Conservation (phyloP, 2,888 invertebrate species). For the Escarpia spicata region DNA sequence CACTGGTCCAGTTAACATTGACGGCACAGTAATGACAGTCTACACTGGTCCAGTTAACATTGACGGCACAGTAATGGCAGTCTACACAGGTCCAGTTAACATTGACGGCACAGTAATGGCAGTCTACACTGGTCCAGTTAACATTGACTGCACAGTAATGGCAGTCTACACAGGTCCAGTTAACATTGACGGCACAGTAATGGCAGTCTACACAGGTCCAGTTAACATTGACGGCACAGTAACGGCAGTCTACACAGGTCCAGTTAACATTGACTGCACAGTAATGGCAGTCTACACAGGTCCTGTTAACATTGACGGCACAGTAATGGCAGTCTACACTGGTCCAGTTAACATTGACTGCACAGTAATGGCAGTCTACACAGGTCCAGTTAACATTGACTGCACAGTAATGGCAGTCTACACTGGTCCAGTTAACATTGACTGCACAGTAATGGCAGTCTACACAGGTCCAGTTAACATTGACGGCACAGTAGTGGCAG, state of each 20-base stretch:
- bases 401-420: neutral
- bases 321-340: neutral
- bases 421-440: neutral
- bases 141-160: neutral
- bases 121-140: neutral
- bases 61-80: too few species aligned
- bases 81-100: neutral
- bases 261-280: neutral
- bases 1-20: neutral
- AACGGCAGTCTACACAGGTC: neutral
- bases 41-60: neutral
- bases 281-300: neutral
- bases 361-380: neutral
- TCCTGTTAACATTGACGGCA: neutral
- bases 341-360: neutral
- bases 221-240: neutral
- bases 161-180: neutral
- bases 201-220: neutral
- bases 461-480: neutral
- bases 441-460: too few species aligned
- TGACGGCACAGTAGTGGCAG: too few species aligned
- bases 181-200: neutral
- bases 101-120: too few species aligned
- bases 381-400: neutral
- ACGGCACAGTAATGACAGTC: too few species aligned